These are phyloP conservation scores for Pheosia tremula DNA, from an alignment of 2,888 invertebrate species.

Conservation along the genomic window DNA sequence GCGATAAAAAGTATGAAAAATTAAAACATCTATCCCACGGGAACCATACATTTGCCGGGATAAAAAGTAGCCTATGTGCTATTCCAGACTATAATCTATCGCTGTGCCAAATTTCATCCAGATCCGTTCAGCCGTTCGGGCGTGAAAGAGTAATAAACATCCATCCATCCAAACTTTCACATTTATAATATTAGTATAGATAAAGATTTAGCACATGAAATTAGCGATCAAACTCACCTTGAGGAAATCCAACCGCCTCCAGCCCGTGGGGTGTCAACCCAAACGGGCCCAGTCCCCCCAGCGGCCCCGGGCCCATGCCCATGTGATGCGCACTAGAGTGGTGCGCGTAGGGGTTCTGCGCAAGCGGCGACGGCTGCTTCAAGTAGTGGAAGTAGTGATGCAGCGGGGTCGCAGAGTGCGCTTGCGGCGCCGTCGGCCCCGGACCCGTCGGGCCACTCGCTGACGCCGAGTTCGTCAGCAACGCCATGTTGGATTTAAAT, in stretches of 20 bases:
- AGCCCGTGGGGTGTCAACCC: conserved; percentile 77
- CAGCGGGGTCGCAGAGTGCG: conserved; percentile 81
- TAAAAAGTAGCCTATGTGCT: too few species aligned
- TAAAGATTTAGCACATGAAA: too few species aligned
- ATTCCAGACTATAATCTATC: too few species aligned
- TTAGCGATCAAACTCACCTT: conserved; percentile 64
- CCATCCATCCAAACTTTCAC: too few species aligned
- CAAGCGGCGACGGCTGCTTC: conserved; percentile 81
- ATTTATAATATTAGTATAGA: too few species aligned
- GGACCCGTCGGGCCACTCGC: conserved; percentile 68
- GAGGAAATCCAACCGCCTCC: conserved; percentile 81
- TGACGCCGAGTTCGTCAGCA: conserved; percentile 74
- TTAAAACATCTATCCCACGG: too few species aligned
- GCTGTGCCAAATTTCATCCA: too few species aligned
- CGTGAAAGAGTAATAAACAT: too few species aligned
- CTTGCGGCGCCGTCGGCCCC: conserved; percentile 70
- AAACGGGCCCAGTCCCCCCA: conserved; percentile 79
- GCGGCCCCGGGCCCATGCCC: conserved; percentile 83
- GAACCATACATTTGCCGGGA: too few species aligned
- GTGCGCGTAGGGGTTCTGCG: conserved; percentile 78
- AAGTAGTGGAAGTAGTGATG: conserved; percentile 85
- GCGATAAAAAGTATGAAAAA: too few species aligned
- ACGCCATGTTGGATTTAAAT: conserved; percentile 62
- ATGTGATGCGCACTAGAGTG: conserved; percentile 79
- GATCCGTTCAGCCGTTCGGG: too few species aligned